phyloP scores from a whole-genome alignment of 2,113 vertebrate genomes.

The Lagenorhynchus albirostris region DNA sequence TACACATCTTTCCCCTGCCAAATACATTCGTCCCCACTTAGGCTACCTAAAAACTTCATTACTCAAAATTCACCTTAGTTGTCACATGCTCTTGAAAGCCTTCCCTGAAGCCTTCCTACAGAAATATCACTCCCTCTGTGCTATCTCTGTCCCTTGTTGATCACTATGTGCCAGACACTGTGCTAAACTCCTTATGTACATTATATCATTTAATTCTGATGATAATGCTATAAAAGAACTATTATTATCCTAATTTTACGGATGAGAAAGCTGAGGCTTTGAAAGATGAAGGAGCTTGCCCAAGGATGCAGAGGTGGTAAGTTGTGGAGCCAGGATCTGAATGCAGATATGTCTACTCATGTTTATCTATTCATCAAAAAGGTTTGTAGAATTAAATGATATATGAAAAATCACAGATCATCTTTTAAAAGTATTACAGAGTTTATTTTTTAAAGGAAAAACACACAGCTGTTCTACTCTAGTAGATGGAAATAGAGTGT shows the following conservation, averaged over 20 bases:
- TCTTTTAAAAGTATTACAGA: background rate
- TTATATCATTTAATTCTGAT: background rate
- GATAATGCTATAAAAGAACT: background rate
- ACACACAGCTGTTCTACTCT: background rate
- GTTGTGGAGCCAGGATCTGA: background rate
- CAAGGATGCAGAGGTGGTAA: background rate
- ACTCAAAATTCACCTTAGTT: background rate
- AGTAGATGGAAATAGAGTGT: background rate
- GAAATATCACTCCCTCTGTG: background rate
- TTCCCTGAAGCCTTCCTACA: background rate
- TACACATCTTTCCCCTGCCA: background rate
- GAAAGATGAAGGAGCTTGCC: background rate
- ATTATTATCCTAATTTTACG: background rate
- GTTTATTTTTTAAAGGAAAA: constrained; percentile 23
- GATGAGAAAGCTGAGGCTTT: background rate
- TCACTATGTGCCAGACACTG: background rate
- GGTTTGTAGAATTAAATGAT: background rate
- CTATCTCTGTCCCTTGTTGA: background rate
- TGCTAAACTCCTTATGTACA: background rate
- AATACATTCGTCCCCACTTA: background rate
- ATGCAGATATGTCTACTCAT: background rate
- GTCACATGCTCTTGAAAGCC: background rate
- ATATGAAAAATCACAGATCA: background rate
- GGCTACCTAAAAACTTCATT: background rate
- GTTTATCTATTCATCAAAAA: background rate